phyloP scores from a whole-genome alignment of 2,113 vertebrate genomes.

The Nannospalax galili region DNA sequence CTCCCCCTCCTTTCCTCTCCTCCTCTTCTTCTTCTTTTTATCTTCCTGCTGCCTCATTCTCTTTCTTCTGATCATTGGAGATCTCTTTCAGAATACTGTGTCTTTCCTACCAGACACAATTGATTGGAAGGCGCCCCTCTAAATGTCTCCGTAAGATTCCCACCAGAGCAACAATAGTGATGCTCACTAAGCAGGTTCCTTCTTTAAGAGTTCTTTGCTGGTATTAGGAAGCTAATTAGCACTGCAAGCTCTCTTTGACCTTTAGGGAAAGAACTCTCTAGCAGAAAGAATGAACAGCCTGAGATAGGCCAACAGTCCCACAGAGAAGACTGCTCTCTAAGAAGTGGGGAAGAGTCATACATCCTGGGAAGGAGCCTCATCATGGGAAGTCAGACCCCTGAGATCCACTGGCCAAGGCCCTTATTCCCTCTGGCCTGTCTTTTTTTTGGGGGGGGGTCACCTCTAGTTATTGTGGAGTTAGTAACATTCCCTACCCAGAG shows the following conservation, averaged over 20 bases:
- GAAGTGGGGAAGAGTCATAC: accelerated
- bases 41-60: neutral
- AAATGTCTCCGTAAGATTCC: neutral
- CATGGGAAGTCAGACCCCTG: neutral
- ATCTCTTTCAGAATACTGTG: neutral
- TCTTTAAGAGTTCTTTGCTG: neutral
- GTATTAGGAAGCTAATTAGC: neutral
- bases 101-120: neutral
- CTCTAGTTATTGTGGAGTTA: neutral
- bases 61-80: neutral
- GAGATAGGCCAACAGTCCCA: neutral
- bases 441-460: neutral
- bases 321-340: neutral
- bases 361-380: neutral
- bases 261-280: neutral
- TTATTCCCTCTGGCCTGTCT: neutral
- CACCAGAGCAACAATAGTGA: neutral
- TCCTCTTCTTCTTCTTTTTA: neutral
- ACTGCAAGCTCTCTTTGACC: neutral
- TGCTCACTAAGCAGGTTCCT: neutral
- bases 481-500: neutral
- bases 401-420: accelerated
- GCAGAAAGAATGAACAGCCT: neutral
- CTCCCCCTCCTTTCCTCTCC: neutral
- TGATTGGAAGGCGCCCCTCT: neutral